A percentile compares a stretch with the other conserved stretches of the same genome.
Evolutionary conservation across 2,113 vertebrate genomes (phyloP).

Genomic region (Sceloporus tristichus): DNA sequence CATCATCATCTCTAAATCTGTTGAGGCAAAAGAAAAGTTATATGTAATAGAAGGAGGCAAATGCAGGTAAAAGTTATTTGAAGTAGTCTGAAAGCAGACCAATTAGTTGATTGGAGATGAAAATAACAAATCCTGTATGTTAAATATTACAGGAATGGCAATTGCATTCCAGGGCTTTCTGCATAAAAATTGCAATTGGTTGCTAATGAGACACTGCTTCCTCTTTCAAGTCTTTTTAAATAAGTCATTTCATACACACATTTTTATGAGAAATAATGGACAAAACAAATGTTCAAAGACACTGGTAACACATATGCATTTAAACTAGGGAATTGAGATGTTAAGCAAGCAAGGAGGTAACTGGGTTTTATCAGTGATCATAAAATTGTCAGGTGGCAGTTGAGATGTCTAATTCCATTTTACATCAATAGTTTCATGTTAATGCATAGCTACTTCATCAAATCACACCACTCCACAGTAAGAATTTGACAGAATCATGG

Average conservation of each 20-base stretch:
- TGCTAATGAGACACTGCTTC: not conserved
- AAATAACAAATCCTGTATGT: not conserved
- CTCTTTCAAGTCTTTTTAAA: not conserved
- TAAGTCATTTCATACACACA: not conserved
- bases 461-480: not conserved
- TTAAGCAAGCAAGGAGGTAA: not conserved
- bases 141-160: not conserved
- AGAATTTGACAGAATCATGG: conserved; percentile 7
- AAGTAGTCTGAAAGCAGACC: not conserved
- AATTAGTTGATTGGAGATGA: not conserved
- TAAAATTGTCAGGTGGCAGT: not conserved
- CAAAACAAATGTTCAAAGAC: not conserved
- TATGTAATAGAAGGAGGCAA: not conserved
- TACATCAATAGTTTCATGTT: not conserved
- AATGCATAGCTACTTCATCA: not conserved
- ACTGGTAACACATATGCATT: not conserved
- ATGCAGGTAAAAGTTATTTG: not conserved
- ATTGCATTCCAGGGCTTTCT: not conserved
- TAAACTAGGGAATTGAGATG: not conserved
- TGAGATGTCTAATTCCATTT: not conserved
- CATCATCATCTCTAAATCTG: not conserved
- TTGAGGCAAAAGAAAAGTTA: not conserved
- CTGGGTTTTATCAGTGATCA: not conserved
- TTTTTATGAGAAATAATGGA: not conserved
- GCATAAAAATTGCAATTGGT: not conserved